Evolutionary conservation across 2,888 invertebrate species (phyloP).

Genomic region (Calameuta idolon): DNA sequence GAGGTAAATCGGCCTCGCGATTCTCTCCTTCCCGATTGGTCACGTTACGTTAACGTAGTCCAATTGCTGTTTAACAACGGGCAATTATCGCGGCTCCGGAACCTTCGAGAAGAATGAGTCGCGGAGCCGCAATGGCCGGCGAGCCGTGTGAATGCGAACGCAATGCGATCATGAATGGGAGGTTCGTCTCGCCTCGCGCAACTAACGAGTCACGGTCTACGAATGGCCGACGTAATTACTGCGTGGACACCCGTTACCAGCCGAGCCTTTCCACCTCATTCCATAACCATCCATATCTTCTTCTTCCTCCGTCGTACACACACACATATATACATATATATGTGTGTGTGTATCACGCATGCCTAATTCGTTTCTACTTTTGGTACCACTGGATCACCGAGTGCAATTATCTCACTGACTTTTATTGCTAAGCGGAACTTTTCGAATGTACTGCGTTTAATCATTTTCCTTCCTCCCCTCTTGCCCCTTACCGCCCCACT

Average conservation of each 20-base stretch:
- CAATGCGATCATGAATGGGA: slow-evolving; percentile 46
- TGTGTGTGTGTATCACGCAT: too few relatives aligned
- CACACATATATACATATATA: neutral
- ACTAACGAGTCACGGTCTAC: slow-evolving; percentile 57
- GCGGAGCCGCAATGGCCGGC: slow-evolving; percentile 29
- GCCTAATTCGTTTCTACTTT: too few relatives aligned
- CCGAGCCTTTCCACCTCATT: slow-evolving; percentile 46
- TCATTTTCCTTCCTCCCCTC: too few relatives aligned
- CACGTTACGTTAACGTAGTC: slow-evolving; percentile 5
- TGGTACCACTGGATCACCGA: too few relatives aligned
- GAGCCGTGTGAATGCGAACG: slow-evolving; percentile 43
- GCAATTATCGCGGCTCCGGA: neutral
- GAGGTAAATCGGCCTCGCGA: slow-evolving; percentile 8
- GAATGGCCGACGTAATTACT: slow-evolving; percentile 54
- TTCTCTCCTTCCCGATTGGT: slow-evolving; percentile 1
- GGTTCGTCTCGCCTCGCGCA: slow-evolving; percentile 38
- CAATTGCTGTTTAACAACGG: slow-evolving; percentile 7
- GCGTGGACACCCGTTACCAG: slow-evolving; percentile 50
- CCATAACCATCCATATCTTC: slow-evolving; percentile 20
- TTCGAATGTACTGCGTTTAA: too few relatives aligned
- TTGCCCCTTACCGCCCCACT: too few relatives aligned
- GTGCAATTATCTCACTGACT: too few relatives aligned
- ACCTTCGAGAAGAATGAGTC: neutral
- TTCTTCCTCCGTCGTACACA: neutral
- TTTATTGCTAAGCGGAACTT: too few relatives aligned